Conservation (phyloP, 2,113 vertebrate genomes). For the Pipa parva region DNA sequence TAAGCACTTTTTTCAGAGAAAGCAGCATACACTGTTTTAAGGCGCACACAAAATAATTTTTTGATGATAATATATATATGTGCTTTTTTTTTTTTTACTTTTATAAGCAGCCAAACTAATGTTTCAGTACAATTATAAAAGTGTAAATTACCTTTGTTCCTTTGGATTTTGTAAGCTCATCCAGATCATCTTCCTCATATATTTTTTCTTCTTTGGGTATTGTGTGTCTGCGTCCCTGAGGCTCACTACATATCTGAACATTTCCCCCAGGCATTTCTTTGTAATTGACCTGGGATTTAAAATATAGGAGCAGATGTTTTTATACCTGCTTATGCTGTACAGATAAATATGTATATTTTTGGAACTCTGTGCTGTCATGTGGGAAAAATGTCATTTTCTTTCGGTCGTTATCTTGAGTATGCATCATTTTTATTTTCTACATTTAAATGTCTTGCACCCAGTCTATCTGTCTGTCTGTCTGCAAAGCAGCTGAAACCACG, state of each 20-base stretch:
- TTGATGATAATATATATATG: no score
- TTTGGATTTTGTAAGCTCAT: constrained; percentile 4
- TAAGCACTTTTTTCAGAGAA: no score
- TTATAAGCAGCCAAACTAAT: no score
- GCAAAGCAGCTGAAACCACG: no score
- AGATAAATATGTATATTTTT: constrained; percentile 3
- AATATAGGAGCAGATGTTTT: constrained; percentile 27
- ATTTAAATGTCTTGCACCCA: not conserved
- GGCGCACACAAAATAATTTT: no score
- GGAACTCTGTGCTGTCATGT: not conserved
- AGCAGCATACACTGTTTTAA: no score
- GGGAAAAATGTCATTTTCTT: not conserved
- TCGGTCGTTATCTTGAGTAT: no score
- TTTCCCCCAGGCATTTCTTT: constrained; percentile 1
- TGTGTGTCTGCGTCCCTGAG: constrained; percentile 4
- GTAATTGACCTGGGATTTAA: constrained; percentile 33
- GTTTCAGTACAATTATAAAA: no score
- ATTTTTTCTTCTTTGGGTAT: not conserved
- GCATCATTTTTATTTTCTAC: no score
- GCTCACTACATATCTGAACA: constrained; percentile 5
- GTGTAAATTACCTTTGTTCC: constrained; percentile 23
- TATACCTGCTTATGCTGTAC: not conserved
- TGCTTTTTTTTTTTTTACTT: no score
- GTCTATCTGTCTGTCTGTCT: not conserved
- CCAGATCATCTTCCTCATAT: constrained; percentile 2